Evolutionary conservation across 2,113 vertebrate genomes (phyloP).

Genomic region (Hydrolagus affinis): DNA sequence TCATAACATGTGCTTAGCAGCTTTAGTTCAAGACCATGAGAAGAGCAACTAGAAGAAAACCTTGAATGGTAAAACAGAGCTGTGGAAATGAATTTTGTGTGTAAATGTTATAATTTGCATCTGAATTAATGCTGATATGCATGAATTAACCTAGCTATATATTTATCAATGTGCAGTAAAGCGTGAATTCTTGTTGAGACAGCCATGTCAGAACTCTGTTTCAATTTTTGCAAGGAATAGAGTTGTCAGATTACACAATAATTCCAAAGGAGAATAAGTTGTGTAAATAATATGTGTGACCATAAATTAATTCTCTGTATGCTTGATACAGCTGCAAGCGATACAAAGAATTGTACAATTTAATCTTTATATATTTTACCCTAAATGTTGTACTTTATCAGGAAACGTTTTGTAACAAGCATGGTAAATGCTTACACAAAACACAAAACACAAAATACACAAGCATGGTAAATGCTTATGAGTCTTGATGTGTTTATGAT

Average conservation of each 20-base stretch:
- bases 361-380: not conserved
- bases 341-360: not conserved
- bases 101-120: not conserved
- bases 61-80: not conserved
- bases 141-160: not conserved
- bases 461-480: not conserved
- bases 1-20: not conserved
- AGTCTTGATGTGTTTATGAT: not conserved
- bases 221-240: not conserved
- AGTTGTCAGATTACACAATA: not conserved
- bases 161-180: not conserved
- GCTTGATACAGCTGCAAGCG: not conserved
- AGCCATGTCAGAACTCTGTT: not conserved
- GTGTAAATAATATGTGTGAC: no score
- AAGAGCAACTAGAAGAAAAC: not conserved
- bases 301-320: not conserved
- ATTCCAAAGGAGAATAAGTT: not conserved
- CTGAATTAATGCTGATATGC: not conserved
- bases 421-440: not conserved
- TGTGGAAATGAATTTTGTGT: not conserved
- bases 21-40: not conserved
- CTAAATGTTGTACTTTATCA: not conserved
- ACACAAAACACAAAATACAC: no score
- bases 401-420: not conserved
- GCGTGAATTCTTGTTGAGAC: not conserved